Base-by-base conservation (phyloP, 2,797 vertebrate species). In the Myioborus miniatus region DNA sequence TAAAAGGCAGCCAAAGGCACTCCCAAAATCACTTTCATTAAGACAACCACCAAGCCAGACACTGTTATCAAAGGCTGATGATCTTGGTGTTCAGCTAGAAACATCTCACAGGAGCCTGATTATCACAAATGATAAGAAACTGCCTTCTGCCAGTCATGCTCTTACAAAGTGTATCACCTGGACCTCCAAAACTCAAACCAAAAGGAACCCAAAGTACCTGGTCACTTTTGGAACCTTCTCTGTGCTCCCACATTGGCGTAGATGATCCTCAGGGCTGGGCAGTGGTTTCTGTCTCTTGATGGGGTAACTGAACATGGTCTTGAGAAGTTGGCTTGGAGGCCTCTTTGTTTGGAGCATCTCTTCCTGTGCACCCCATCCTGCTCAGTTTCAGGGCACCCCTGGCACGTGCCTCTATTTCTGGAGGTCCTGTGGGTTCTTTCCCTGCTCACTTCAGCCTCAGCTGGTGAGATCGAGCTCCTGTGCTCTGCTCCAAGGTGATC, bases 401-500 rank as follows among this genome's bases (percentile, higher is more conserved):
- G 41, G 67, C 39, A 76, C 3, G 0, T 4, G 6, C 22, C 74
- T 76, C 67, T 44, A 1, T 70, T 91, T 82, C 77, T 56, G 47
- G 20, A 60, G 53, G 44, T 64, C 58, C 83, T 43, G 80, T 3
- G 3, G 62, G 56, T 83, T 46, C 36, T 75, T 90, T 46, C 75
- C 69, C 37, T 1, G 0, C 76, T 88, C 56, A 2, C 78, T 64
- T 70, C 52, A 16, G 15, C 77, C 12, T 63, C 89, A 32, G 88
- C 56, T 3, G 0, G 27, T 32, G 74, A 72, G 70, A 39, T 50
- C 0, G 1, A 84, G 77, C 50, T 81, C 16, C 88, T 44, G 43
- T n/a, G 52, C 83, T 10, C 15, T 34, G 16, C 83, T 84, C 64
- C 79, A 82, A 96, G 96, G 75, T 95, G 92, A 83, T 91, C 79